Evolutionary conservation across 1,140 invertebrate species (phyloP).

Genomic region (Bombus turneri): DNA sequence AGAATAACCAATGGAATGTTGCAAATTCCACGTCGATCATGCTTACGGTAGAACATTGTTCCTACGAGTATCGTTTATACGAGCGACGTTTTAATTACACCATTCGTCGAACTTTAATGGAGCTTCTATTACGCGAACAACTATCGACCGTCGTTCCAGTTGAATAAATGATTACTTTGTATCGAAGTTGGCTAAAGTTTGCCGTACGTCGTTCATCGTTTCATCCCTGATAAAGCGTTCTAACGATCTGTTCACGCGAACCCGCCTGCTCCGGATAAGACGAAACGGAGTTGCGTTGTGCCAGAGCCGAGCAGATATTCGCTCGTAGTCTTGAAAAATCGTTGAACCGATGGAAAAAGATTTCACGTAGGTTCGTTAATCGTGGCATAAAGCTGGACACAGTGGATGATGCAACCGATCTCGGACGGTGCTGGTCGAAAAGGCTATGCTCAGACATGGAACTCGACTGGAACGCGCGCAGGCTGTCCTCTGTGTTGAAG

Average conservation of each 20-base stretch:
- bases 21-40: not conserved
- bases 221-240: too few species aligned
- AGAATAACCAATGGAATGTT: not conserved
- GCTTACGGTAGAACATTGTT: not conserved
- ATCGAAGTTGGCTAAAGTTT: too few species aligned
- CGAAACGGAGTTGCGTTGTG: too few species aligned
- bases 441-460: not conserved
- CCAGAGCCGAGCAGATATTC: too few species aligned
- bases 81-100: not conserved
- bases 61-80: not conserved
- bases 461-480: not conserved
- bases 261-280: too few species aligned
- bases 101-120: not conserved
- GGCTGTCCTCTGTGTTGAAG: slow-evolving; percentile 20
- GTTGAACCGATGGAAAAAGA: too few species aligned
- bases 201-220: too few species aligned
- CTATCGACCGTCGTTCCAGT: too few species aligned
- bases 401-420: slow-evolving; percentile 35
- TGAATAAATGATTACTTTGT: too few species aligned
- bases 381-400: not conserved
- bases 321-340: too few species aligned
- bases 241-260: too few species aligned
- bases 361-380: not conserved
- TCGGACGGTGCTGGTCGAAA: slow-evolving; percentile 47
- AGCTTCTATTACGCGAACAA: too few species aligned